Evolutionary conservation across 2,888 invertebrate genomes (phyloP), one percentile per base, ranked within the genome.

Genomic region (Dynastes tityus): DNA sequence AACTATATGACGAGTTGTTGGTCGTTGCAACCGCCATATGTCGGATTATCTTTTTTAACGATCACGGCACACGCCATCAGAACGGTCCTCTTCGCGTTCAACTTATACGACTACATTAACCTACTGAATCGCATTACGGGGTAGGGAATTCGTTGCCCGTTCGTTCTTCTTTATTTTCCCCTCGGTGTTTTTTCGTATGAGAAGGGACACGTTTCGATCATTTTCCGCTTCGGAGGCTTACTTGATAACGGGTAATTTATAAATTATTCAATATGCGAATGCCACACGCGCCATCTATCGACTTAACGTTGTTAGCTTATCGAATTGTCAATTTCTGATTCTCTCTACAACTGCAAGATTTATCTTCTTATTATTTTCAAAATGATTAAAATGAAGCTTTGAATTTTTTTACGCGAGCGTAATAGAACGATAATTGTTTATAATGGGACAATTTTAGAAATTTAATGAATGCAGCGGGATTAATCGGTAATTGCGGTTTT

Each of bases 21-120:
- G 83, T 80, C 78, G 79, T 70, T 58, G 82, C 79, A 79, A 79
- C 73, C 32, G 76, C 83, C 83, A 83, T 83, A 82, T 83, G 83
- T 77, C 79, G 81, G 78, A 67, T 78, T 80, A 79, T 79, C 76
- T 80, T 37, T 37, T 37, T 79, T 82, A 82, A 83, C 81, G 82
- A 82, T 82, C 82, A 61, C 76, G 76, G 80, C 82, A 80, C 83
- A 80, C 82, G 83, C 81, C 81, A 82, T 40, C 80, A 45, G 45
- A 45, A 45, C 8, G 77, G 77, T 80, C 80, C 79, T 80, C 78
- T 81, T 76, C 78, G 80, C 79, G 77, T 80, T 64, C 9, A 80
- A 79, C 78, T 77, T 22, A 22, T 74, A 74, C 71, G 61, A 65
- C 67, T 75, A 67, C 78, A 81, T 82, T 81, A 81, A 76, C 79